Base-by-base conservation (phyloP, 2,888 invertebrate species). In the Priocnemis perturbator region DNA sequence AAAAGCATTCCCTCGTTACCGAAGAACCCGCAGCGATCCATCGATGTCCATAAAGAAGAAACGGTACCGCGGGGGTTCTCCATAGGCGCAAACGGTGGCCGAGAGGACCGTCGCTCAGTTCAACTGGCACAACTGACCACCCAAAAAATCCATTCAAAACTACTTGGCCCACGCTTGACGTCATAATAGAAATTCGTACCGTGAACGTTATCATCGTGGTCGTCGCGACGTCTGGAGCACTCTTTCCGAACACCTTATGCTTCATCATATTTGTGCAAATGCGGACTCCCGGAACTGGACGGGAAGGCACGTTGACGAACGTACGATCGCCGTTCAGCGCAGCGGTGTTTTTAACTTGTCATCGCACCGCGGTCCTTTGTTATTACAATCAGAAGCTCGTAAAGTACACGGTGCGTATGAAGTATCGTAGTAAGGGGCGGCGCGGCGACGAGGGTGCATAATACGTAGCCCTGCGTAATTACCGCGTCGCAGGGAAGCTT, bases 401-500 rank as follows among this genome's bases (percentile, higher is more conserved):
- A 85, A 85, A 87, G 78, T 75, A 83, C 56, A 55, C 69, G 61
- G 63, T 70, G 71, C 20, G 77, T 68, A 72, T 70, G 74, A 72
- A 69, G 73, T 71, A 77, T 76, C 60, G 58, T 30, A 50, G 56
- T 26, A 63, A 62, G 69, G 50, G 44, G 64, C 64, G 69, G 50
- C 60, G 71, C 73, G 37, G 67, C 64, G 69, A 65, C 68, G 77
- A 78, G 76, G 74, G 82, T 76, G 72, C 77, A 82, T 78, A 82
- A 80, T 77, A 76, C 81, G 63, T 61, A 79, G 74, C 73, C 74
- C 78, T 72, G 83, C 83, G 83, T 86, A 86, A 85, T 86, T 87
- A 85, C 86, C 84, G 85, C 86, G 85, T 86, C 85, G 83, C 83
- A 76, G 81, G 81, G 83, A 86, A 87, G 85, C 86, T 87, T 87